phyloP scores from a whole-genome alignment of 1,140 invertebrate species.

The Papilio polyxenes region DNA sequence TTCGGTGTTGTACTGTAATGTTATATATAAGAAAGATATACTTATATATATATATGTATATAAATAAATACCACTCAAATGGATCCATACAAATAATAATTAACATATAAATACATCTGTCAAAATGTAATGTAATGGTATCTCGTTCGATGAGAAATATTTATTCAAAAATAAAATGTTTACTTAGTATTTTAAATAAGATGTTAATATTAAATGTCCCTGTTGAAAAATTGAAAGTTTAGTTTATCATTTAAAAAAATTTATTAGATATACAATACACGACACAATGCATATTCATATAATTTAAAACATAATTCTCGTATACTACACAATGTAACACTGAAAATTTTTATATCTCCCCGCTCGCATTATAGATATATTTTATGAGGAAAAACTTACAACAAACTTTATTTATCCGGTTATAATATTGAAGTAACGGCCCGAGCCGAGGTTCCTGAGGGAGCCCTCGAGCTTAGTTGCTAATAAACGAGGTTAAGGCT shows the following conservation, averaged over 20 bases:
- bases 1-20: neutral
- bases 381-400: neutral
- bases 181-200: neutral
- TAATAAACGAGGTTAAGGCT: no score
- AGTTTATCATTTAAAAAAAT: neutral
- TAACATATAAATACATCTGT: neutral
- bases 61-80: neutral
- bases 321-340: neutral
- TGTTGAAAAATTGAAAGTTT: constrained; percentile 14
- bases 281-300: neutral
- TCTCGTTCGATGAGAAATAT: neutral
- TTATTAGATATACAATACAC: constrained; percentile 11
- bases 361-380: neutral
- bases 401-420: neutral
- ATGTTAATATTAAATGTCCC: neutral
- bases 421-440: no score
- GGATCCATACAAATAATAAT: neutral
- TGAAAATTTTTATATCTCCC: neutral
- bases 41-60: no score
- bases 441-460: no score
- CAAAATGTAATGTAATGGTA: neutral
- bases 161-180: neutral
- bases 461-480: no score
- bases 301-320: neutral
- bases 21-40: no score